Evolutionary conservation across 1,140 invertebrate species (phyloP).

Genomic region (Luehdorfia chinensis): DNA sequence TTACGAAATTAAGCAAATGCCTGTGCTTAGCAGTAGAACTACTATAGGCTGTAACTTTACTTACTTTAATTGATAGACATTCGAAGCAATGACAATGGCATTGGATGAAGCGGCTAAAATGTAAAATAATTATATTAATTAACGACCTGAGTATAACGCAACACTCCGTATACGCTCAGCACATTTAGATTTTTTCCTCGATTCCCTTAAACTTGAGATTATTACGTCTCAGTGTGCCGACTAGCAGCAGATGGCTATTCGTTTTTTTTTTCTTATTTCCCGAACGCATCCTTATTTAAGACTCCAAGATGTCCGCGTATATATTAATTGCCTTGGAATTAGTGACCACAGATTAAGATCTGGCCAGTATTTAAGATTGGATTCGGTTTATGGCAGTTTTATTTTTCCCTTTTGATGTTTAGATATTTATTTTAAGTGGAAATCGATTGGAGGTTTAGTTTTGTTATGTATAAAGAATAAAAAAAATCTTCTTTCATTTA

Average conservation of each 20-base stretch:
- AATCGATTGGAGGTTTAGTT: constrained; percentile 4
- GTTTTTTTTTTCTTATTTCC: constrained; percentile 27
- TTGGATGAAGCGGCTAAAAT: too few relatives aligned
- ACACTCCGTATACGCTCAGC: constrained; percentile 21
- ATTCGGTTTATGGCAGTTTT: constrained; percentile 3
- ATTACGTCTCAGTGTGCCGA: constrained; percentile 26
- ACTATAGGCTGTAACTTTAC: too few relatives aligned
- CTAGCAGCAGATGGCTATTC: constrained; percentile 27
- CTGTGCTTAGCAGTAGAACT: too few relatives aligned
- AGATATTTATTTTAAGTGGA: constrained; percentile 11
- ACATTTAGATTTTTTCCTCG: constrained; percentile 9
- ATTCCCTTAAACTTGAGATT: constrained; percentile 21
- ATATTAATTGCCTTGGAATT: constrained; percentile 17
- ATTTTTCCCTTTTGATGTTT: constrained; percentile 1
- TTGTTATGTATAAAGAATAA: neutral
- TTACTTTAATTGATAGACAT: too few relatives aligned
- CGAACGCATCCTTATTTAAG: constrained; percentile 8
- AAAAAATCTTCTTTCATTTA: too few relatives aligned
- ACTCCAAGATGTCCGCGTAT: neutral
- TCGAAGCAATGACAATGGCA: too few relatives aligned
- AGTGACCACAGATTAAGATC: constrained; percentile 13
- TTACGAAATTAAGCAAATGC: too few relatives aligned
- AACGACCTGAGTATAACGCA: too few relatives aligned
- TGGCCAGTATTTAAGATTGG: constrained; percentile 8
- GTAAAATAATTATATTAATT: too few relatives aligned